Conservation (phyloP, 2,888 invertebrate genomes). For the Sceliomorpha sp. region DNA sequence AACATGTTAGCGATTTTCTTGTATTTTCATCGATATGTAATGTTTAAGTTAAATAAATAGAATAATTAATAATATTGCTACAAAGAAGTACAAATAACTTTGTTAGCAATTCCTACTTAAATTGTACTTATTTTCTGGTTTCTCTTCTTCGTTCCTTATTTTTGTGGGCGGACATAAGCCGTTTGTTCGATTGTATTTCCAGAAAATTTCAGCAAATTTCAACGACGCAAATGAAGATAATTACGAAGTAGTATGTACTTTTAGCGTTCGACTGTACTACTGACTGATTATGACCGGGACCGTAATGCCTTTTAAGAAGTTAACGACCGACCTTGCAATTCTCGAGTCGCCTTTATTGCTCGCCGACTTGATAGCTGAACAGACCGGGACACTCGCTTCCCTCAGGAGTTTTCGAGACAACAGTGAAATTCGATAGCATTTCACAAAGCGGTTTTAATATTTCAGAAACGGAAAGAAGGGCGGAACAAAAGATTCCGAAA, state of each 20-base stretch:
- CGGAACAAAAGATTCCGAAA: conserved; percentile 11
- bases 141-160: not conserved
- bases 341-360: conserved; percentile 62
- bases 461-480: not conserved
- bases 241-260: conserved; percentile 4
- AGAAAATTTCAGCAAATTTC: conserved; percentile 1
- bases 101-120: no score
- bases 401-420: conserved; percentile 32
- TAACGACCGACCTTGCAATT: conserved; percentile 70
- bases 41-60: no score
- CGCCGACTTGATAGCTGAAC: conserved; percentile 4
- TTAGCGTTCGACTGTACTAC: conserved; percentile 18
- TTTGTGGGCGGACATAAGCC: not conserved
- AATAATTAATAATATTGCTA: no score
- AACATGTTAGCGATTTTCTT: no score
- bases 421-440: conserved; percentile 8
- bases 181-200: not conserved
- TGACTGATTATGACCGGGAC: conserved; percentile 46
- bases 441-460: not conserved
- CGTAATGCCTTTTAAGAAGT: conserved; percentile 54
- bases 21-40: no score
- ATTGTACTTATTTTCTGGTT: no score
- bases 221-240: not conserved
- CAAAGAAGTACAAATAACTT: no score
- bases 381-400: conserved; percentile 18